Base-by-base conservation (phyloP, 2,888 invertebrate genomes). In the Neocrepidodera transversa region DNA sequence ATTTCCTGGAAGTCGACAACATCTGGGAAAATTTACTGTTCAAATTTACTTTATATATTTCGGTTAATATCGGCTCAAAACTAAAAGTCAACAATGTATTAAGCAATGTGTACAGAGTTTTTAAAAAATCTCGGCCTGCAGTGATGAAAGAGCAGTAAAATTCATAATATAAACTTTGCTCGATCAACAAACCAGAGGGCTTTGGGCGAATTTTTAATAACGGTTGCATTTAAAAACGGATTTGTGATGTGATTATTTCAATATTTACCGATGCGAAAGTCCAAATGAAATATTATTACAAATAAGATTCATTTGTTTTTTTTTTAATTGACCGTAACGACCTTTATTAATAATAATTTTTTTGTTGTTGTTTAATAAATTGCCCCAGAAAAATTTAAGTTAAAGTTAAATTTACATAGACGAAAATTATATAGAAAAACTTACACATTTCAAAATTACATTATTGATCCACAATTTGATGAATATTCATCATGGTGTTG, bases 151-250 rank as follows among this genome's bases (percentile, higher is more conserved):
- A 74, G 75, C 76, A 76, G 75, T 74, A 74, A 75, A 77, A 75
- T 76, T 76, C 76, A 75, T 78, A 76, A 76, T 76, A 76, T 74
- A 76, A 76, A 78, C 76, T 76, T 76, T 76, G 72, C 76, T 74
- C 72, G 71, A 75, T 74, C 76, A 76, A 78, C 76, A 77, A 47
- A 70, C 73, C 76, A 71, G 64, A 64, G 65, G 73, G 76, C 69
- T 66, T 52, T 61, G 55, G 68, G 71, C 71, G 70, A 68, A 74
- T 73, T 74, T 74, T 73, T 74, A 72, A 73, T 73, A 72, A 71
- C 68, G 60, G 67, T 69, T 71, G 68, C 69, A 71, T 68, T 71
- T 68, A 62, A 66, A 69, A 70, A 66, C 65, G 65, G 62, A 68
- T 68, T 66, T 67, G 64, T 68, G 68, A 71, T 69, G 69, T 68